Conservation (phyloP, 2,113 vertebrate genomes). For the Dissostichus mawsoni region DNA sequence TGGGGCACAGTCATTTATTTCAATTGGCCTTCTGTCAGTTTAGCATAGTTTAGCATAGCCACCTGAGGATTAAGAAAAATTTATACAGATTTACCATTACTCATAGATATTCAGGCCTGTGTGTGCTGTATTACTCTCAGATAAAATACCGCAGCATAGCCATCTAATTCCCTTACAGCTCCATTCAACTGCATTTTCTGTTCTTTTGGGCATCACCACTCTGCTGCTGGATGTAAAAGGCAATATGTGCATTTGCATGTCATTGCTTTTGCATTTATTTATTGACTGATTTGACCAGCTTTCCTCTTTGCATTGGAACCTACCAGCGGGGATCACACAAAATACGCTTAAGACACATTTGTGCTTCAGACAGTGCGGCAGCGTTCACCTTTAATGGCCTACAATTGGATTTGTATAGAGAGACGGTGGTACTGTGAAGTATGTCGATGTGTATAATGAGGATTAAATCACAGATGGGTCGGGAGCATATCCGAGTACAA, state of each 20-base stretch:
- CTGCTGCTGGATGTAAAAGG: constrained; percentile 20
- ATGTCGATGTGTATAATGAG: constrained; percentile 61
- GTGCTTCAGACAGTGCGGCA: constrained; percentile 45
- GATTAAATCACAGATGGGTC: constrained; percentile 70
- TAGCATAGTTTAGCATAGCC: constrained; percentile 68
- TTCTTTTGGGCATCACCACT: constrained; percentile 17
- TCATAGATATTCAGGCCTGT: constrained; percentile 39
- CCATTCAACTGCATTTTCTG: constrained; percentile 27
- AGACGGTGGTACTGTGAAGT: constrained; percentile 40
- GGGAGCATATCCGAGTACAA: constrained; percentile 27
- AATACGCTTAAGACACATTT: constrained; percentile 69
- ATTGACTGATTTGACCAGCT: constrained; percentile 42
- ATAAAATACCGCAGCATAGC: constrained; percentile 40
- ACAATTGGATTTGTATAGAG: constrained; percentile 50
- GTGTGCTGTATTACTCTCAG: constrained; percentile 38
- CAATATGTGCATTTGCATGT: constrained; percentile 52
- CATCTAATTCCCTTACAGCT: constrained; percentile 35
- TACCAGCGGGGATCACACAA: constrained; percentile 43
- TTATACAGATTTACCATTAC: constrained; percentile 52
- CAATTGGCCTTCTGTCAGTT: constrained; percentile 69
- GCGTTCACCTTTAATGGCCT: constrained; percentile 60
- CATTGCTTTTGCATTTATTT: constrained; percentile 31
- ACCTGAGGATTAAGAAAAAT: constrained; percentile 54
- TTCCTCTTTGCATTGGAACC: constrained; percentile 22
- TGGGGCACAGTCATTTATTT: constrained; percentile 66